phyloP scores from a whole-genome alignment of 2,797 vertebrate species.

The Xenentodon cancila region DNA sequence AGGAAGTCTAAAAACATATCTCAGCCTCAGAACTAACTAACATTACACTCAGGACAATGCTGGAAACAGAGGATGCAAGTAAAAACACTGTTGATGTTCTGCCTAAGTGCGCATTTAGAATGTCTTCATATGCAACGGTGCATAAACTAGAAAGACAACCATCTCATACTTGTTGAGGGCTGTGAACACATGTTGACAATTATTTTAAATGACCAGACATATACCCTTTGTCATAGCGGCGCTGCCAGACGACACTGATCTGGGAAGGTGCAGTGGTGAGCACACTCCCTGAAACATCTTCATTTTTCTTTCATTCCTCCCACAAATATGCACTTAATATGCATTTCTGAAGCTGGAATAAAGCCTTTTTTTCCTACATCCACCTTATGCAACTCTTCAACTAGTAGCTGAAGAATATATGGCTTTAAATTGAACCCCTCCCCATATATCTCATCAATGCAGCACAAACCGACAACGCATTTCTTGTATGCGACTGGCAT shows the following conservation, averaged over 20 bases:
- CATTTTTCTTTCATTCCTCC: neutral
- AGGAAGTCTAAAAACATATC: slow-evolving; percentile 38
- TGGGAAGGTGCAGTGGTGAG: slow-evolving; percentile 1
- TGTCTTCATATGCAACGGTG: too few species aligned
- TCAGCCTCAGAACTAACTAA: too few species aligned
- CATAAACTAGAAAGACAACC: slow-evolving; percentile 14
- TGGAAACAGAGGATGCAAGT: neutral
- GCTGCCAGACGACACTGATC: neutral
- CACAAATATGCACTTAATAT: neutral
- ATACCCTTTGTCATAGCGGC: slow-evolving; percentile 3
- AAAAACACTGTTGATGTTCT: slow-evolving; percentile 1
- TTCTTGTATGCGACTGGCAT: neutral
- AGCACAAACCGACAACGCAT: too few species aligned
- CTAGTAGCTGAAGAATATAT: too few species aligned
- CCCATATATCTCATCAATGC: too few species aligned
- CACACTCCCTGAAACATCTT: neutral
- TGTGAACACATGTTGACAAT: neutral
- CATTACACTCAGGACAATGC: too few species aligned
- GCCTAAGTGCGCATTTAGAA: too few species aligned
- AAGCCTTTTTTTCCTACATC: too few species aligned
- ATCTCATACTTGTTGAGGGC: slow-evolving; percentile 14
- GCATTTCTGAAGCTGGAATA: neutral
- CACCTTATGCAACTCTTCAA: too few species aligned
- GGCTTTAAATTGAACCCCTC: too few species aligned
- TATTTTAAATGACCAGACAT: slow-evolving; percentile 14